Evolutionary conservation across 2,888 invertebrate species (phyloP).

Genomic region (Dynastes grantii): DNA sequence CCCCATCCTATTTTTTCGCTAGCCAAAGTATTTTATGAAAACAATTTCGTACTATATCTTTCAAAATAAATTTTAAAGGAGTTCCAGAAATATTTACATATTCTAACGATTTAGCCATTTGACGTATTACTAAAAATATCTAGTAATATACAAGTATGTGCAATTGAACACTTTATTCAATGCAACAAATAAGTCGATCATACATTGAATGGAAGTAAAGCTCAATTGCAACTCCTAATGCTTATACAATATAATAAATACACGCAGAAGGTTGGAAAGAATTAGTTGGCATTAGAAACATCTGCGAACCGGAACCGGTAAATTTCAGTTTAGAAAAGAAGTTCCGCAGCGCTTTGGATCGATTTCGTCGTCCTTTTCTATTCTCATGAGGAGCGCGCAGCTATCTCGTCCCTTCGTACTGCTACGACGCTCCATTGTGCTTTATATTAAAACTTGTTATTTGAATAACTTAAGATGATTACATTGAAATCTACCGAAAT

Average conservation of each 20-base stretch:
- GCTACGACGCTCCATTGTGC: slow-evolving; percentile 58
- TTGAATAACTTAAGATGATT: slow-evolving; percentile 62
- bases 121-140: too few species aligned
- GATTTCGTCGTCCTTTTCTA: slow-evolving; percentile 7
- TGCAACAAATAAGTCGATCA: background rate
- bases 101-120: too few species aligned
- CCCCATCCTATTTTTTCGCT: too few species aligned
- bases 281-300: slow-evolving; percentile 59
- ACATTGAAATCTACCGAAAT: slow-evolving; percentile 56
- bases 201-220: too few species aligned
- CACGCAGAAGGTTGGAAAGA: slow-evolving; percentile 56
- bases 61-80: too few species aligned
- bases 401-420: slow-evolving; percentile 28
- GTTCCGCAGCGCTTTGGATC: slow-evolving; percentile 21
- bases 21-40: too few species aligned
- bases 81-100: too few species aligned
- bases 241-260: slow-evolving; percentile 51
- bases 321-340: slow-evolving; percentile 44
- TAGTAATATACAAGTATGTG: too few species aligned
- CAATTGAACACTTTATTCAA: too few species aligned
- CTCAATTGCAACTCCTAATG: slow-evolving; percentile 34
- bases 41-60: too few species aligned
- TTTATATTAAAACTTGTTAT: slow-evolving; percentile 61
- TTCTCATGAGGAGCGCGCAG: background rate
- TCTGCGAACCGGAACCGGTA: slow-evolving; percentile 56